Evolutionary conservation across 2,113 vertebrate species (phyloP).

Genomic region (Cranoglanis bouderius): DNA sequence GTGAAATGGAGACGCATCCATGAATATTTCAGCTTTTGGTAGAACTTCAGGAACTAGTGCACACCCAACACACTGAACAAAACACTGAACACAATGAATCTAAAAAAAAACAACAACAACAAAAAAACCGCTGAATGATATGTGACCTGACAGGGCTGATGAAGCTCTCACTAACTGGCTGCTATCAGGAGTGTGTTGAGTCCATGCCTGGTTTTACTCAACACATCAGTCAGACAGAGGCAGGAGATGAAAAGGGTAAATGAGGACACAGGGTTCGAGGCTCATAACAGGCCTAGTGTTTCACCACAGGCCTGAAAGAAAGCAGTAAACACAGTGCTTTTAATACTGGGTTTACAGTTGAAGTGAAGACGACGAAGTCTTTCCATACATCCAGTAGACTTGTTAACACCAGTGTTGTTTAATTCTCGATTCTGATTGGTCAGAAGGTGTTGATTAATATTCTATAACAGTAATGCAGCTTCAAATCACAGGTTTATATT

Average conservation of each 20-base stretch:
- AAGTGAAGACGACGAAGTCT: not conserved
- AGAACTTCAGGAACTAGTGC: constrained; percentile 32
- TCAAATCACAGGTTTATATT: not conserved
- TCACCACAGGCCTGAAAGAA: not conserved
- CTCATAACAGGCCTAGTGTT: not conserved
- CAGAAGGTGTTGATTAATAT: not conserved
- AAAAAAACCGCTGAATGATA: not conserved
- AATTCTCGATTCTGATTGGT: not conserved
- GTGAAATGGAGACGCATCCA: constrained; percentile 43
- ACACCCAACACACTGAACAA: not conserved
- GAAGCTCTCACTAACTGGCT: not conserved
- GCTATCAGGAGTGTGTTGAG: not conserved
- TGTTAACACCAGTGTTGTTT: too few species aligned
- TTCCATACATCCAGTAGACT: not conserved
- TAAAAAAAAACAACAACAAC: not conserved
- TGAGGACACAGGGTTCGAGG: not conserved
- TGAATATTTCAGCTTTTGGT: constrained; percentile 56
- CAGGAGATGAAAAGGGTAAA: not conserved
- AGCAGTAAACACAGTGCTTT: not conserved
- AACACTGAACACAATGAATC: not conserved
- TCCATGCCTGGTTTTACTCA: not conserved
- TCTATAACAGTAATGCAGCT: not conserved
- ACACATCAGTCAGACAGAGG: not conserved
- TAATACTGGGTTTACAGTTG: not conserved
- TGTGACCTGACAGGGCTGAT: not conserved